Base-by-base conservation (phyloP, 2,888 invertebrate genomes). In the Enchytraeus crypticus region DNA sequence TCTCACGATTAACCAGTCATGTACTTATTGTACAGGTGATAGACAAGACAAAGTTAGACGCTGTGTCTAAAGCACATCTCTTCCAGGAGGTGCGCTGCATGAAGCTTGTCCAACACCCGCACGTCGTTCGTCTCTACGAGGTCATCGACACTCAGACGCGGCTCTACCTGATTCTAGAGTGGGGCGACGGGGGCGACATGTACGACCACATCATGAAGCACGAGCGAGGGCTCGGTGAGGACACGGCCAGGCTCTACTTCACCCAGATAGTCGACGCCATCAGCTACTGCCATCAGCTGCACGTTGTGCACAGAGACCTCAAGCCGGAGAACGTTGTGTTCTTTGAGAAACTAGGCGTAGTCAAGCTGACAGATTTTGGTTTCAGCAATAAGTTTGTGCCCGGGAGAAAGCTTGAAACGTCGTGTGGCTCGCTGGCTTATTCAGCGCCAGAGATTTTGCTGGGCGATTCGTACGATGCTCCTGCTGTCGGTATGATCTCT, bases 271-370 rank as follows among this genome's bases (percentile, higher is more conserved):
- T 98, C 65, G 87, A 91, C 73, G 97, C 97, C 70, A 97, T 98
- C 78, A 90, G 92, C 68, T 84, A 96, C 80, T 98, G 98, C 82
- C 98, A 98, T 83, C 88, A 91, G 82, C 84, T 89, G 67, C 87
- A 88, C 77, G 88, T 89, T 30, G 85, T 89, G 21, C 89, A 89
- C 75, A 85, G 98, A 69, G 98, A 98, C 82, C 84, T 98, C 69
- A 98, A 98, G 82, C 98, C 97, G 18, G 98, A 98, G 81, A 98
- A 99, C 83, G 97, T 98, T 63, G 95, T 99, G 55, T 97, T 97
- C 82, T 98, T 98, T 80, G 92, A 96, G 81, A 92, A 93, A 81
- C 83, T 91, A 57, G 93, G 93, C 61, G 86, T 92, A 78, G 97
- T 98, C 34, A 99, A 98, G 83, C 84, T 98, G 76, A 98, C 98